Percentiles rank a stretch among this genome's conserved stretches.
phyloP scores from a whole-genome alignment of 2,113 vertebrate genomes.

The Calonectris borealis region DNA sequence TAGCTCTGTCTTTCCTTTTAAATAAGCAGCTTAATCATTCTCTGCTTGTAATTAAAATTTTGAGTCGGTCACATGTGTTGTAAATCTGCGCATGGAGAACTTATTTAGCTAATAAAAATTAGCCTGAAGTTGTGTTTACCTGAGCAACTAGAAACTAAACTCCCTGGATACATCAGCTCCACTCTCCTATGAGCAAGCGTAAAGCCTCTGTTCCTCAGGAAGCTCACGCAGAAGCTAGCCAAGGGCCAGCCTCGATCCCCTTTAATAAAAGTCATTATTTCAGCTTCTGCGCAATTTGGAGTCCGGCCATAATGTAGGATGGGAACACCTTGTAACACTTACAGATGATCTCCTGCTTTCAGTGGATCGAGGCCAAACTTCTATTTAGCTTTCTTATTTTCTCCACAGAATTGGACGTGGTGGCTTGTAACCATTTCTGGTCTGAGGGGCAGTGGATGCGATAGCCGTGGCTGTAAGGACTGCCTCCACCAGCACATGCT shows the following conservation, averaged over 20 bases:
- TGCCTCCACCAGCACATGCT: accelerated
- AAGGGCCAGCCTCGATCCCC: background rate
- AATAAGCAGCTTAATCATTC: background rate
- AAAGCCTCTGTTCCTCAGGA: background rate
- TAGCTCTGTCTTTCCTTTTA: background rate
- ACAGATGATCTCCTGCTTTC: slow-evolving; percentile 7
- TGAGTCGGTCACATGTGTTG: background rate
- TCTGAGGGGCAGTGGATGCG: accelerated
- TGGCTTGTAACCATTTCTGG: background rate
- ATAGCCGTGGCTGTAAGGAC: background rate
- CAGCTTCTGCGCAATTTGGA: slow-evolving; percentile 10
- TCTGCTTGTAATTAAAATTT: background rate
- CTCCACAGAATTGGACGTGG: accelerated
- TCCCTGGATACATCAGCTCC: background rate
- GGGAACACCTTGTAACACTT: slow-evolving; percentile 38
- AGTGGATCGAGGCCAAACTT: background rate
- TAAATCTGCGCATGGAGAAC: background rate
- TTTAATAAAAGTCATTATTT: background rate
- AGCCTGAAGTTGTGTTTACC: background rate
- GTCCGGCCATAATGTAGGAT: background rate
- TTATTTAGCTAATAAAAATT: background rate
- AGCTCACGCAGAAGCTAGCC: background rate
- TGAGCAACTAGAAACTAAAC: background rate
- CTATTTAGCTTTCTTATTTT: background rate
- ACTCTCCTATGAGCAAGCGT: accelerated